A percentile compares a stretch with the other conserved stretches of the same genome.
Evolutionary conservation across 2,797 vertebrate species (phyloP).

Genomic region (Lagocephalus sceleratus): DNA sequence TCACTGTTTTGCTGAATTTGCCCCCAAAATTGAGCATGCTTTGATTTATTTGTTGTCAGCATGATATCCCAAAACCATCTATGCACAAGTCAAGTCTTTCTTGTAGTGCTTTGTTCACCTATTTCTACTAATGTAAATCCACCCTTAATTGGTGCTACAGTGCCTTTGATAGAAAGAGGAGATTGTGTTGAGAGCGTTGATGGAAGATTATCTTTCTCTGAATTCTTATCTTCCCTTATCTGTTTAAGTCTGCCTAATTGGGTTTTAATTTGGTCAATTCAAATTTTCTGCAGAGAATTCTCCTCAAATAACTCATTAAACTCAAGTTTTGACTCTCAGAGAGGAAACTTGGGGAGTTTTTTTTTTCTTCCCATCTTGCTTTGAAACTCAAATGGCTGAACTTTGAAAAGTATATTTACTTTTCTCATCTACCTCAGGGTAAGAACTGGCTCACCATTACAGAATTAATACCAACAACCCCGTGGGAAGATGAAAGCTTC

Average conservation of each 20-base stretch:
- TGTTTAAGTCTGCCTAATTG: slow-evolving; percentile 46
- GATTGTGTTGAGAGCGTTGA: background rate
- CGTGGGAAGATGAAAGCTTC: too few relatives aligned
- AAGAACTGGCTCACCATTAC: background rate
- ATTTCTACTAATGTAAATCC: background rate
- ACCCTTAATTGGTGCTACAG: background rate
- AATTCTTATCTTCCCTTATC: slow-evolving; percentile 41
- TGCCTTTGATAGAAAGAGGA: slow-evolving; percentile 12
- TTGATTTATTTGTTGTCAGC: background rate
- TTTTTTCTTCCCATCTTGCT: background rate
- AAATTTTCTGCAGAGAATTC: slow-evolving; percentile 43
- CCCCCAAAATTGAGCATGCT: too few relatives aligned
- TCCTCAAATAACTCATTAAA: slow-evolving; percentile 48
- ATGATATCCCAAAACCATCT: background rate
- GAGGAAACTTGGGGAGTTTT: slow-evolving; percentile 8
- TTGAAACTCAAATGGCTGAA: slow-evolving; percentile 7
- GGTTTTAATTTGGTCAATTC: slow-evolving; percentile 53
- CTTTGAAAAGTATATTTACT: background rate
- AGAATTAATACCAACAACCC: too few relatives aligned
- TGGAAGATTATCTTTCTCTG: slow-evolving; percentile 44
- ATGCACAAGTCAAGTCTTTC: background rate
- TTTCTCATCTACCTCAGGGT: background rate
- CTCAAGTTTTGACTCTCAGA: slow-evolving; percentile 14
- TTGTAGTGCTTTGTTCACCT: background rate
- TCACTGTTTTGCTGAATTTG: too few relatives aligned